phyloP scores from a whole-genome alignment of 1,140 invertebrate genomes.

The Laodelphax striatellus region DNA sequence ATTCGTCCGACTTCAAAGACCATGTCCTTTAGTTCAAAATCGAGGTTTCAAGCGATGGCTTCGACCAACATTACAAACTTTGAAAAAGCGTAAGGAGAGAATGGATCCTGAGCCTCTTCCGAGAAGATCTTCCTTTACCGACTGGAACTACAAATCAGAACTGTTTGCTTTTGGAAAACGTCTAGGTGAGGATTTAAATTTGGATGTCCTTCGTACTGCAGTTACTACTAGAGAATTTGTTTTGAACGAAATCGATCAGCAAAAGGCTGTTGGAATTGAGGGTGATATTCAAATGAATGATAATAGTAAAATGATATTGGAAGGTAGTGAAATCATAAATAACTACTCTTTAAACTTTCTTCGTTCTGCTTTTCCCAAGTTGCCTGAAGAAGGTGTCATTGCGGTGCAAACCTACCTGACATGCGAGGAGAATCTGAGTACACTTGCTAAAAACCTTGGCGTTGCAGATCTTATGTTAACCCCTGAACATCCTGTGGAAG shows the following conservation, averaged over 20 bases:
- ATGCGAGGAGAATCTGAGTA: conserved; percentile 48
- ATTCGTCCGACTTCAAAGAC: too few relatives aligned
- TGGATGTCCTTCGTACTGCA: conserved; percentile 53
- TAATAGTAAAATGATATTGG: conserved; percentile 52
- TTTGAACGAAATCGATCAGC: conserved; percentile 51
- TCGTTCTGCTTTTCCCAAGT: conserved; percentile 47
- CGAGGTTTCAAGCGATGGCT: conserved; percentile 36
- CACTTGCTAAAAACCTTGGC: conserved; percentile 62
- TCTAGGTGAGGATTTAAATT: conserved; percentile 72
- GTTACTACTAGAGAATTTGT: conserved; percentile 73
- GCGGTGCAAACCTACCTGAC: conserved; percentile 49
- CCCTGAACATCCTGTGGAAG: conserved; percentile 57
- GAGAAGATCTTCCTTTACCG: conserved; percentile 49
- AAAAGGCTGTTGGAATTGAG: conserved; percentile 56
- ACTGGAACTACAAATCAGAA: conserved; percentile 85
- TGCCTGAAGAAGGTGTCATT: conserved; percentile 56
- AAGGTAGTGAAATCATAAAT: conserved; percentile 49
- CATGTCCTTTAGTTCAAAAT: not conserved
- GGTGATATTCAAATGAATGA: conserved; percentile 43
- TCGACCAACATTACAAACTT: conserved; percentile 36
- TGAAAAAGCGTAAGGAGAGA: conserved; percentile 34
- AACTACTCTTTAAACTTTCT: conserved; percentile 46
- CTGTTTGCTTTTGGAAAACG: conserved; percentile 77
- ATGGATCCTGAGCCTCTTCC: conserved; percentile 27
- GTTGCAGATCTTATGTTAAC: conserved; percentile 69